Conservation (phyloP, 2,797 vertebrate species). For the Bovichtus variegatus region DNA sequence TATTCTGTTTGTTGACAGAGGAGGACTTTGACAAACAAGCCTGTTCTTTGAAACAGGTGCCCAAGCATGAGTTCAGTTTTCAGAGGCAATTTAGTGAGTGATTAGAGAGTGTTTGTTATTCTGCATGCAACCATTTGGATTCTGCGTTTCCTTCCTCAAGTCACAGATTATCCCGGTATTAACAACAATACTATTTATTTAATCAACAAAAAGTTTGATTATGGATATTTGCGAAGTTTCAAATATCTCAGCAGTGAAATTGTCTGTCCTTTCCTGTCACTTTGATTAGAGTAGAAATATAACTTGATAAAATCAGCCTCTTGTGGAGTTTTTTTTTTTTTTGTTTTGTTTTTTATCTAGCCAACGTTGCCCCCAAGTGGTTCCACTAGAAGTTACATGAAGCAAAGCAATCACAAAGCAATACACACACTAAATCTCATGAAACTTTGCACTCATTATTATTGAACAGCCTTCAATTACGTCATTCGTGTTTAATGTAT, state of each 20-base stretch:
- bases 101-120: constrained; percentile 78
- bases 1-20: constrained; percentile 80
- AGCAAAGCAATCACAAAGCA: not conserved
- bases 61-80: constrained; percentile 67
- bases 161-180: constrained; percentile 44
- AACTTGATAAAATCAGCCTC: constrained; percentile 6
- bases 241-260: constrained; percentile 43
- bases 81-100: constrained; percentile 62
- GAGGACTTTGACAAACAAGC: constrained; percentile 78
- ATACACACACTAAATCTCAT: constrained; percentile 3
- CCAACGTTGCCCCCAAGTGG: constrained; percentile 76
- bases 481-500: constrained; percentile 28
- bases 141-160: constrained; percentile 50
- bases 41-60: constrained; percentile 79
- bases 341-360: constrained; percentile 52
- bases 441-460: not conserved
- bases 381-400: constrained; percentile 6
- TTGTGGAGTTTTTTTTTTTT: constrained; percentile 21
- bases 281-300: constrained; percentile 44
- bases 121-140: constrained; percentile 59
- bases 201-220: constrained; percentile 30
- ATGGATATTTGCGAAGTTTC: constrained; percentile 42
- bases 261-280: constrained; percentile 38
- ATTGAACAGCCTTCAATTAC: constrained; percentile 27
- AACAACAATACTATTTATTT: constrained; percentile 55